Evolutionary conservation across 2,888 invertebrate genomes (phyloP), one percentile per base, ranked within the genome.

Genomic region (Seira musarum): DNA sequence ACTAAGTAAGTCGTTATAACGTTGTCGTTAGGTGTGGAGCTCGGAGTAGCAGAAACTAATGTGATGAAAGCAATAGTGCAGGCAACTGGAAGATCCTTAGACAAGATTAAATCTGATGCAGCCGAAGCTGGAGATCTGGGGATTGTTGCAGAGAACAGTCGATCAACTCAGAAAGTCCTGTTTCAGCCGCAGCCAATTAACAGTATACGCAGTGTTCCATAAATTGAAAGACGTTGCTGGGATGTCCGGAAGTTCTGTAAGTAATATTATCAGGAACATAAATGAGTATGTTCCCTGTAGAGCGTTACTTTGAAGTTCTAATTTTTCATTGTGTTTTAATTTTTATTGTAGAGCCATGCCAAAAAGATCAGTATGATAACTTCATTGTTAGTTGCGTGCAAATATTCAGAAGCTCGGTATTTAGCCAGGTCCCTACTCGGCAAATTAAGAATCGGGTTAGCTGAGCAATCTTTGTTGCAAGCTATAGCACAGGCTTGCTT

Each of bases 1-100:
- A 6, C 2, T 22, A 66, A 24, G 46, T 21, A 1, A 30, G n/a
- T 66, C 49, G 70, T 24, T 15, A 46, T 68, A n/a, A 19, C 17
- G 57, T 22, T 66, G 40, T 70, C 35, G 30, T 64, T 71, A 92
- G 92, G 92, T 30, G 87, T 96, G 25, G 96, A 97, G 89, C 89
- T 96, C 87, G 99, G 99, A n/a, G 93, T 97, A 69, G 99, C 99
- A 0, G 99, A 99, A 88, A 95, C 94, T 0, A 94, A 95, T 84
- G 90, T 99, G 68, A 95, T 98, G 93, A 98, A 97, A 90, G 96
- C 97, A 0, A 94, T 99, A 66, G 96, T 96, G 0, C 94, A 94
- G 88, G 93, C 95, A 80, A 97, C 97, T 2, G 97, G 97, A 0
- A 92, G 97, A 81, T 93, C 94, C 60, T 88, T 96, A 84, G 93